phyloP scores from a whole-genome alignment of 2,797 vertebrate species.

The Eleutherodactylus coqui region DNA sequence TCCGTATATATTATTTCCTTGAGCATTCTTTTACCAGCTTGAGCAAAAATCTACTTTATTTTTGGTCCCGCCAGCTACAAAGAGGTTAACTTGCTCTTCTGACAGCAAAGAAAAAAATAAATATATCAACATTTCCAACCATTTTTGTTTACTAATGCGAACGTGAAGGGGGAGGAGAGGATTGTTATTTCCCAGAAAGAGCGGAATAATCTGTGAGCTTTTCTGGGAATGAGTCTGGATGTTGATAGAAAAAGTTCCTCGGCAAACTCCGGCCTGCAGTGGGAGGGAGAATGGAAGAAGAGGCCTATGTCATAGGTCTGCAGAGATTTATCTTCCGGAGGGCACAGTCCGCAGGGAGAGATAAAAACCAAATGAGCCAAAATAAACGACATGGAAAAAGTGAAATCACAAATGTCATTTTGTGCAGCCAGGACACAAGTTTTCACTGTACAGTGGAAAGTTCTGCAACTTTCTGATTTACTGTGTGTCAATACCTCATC shows the following conservation, averaged over 20 bases:
- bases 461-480: no score
- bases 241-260: slow-evolving; percentile 53
- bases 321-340: slow-evolving; percentile 36
- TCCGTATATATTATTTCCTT: slow-evolving; percentile 20
- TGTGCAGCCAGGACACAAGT: no score
- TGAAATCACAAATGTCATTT: not conserved
- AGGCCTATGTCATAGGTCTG: not conserved
- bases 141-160: slow-evolving; percentile 62
- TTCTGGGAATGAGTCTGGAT: slow-evolving; percentile 57
- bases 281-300: slow-evolving; percentile 23
- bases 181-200: slow-evolving; percentile 62
- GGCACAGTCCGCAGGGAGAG: not conserved
- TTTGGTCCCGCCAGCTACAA: slow-evolving; percentile 26
- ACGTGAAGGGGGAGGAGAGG: slow-evolving; percentile 45
- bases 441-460: no score
- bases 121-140: slow-evolving; percentile 57
- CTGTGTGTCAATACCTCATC: no score
- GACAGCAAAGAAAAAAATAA: slow-evolving; percentile 37
- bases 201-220: slow-evolving; percentile 55
- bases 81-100: slow-evolving; percentile 57
- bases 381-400: not conserved
- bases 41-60: slow-evolving; percentile 23
- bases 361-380: not conserved
- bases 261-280: not conserved
- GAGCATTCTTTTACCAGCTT: not conserved